phyloP scores from a whole-genome alignment of 1,140 invertebrate species.

The Caerostris darwini region DNA sequence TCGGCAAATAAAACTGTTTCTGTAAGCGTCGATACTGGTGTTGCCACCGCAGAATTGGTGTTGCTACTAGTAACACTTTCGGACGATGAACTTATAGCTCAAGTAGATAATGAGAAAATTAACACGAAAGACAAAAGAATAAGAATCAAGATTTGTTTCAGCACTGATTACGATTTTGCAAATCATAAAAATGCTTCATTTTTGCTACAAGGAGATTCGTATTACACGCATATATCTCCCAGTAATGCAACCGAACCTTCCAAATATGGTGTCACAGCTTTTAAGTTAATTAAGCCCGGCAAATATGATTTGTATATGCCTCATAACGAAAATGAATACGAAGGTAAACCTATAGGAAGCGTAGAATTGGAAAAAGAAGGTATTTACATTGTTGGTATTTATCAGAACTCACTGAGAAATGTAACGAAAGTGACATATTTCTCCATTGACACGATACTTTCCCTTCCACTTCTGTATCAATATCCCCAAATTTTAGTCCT shows the following conservation, averaged over 20 bases:
- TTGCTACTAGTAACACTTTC: no score
- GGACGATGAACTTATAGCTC: no score
- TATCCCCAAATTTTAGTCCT: conserved; percentile 89
- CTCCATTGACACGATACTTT: background rate
- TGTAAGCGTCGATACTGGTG: background rate
- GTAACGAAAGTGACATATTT: background rate
- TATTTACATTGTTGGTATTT: background rate
- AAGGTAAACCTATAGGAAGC: background rate
- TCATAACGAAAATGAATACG: background rate
- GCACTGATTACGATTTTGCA: background rate
- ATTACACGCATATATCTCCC: no score
- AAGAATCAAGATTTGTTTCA: no score
- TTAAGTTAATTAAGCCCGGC: background rate
- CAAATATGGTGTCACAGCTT: no score
- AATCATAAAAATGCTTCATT: background rate
- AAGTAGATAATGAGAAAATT: no score
- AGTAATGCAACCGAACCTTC: no score
- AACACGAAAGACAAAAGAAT: no score
- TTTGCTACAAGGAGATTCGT: background rate
- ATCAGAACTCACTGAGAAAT: background rate
- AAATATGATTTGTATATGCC: background rate
- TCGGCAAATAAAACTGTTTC: background rate
- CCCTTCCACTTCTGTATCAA: background rate
- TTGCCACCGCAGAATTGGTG: no score
- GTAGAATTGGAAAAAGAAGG: background rate